Evolutionary conservation across 2,888 invertebrate species (phyloP).

Genomic region (Bellardia bayeri): DNA sequence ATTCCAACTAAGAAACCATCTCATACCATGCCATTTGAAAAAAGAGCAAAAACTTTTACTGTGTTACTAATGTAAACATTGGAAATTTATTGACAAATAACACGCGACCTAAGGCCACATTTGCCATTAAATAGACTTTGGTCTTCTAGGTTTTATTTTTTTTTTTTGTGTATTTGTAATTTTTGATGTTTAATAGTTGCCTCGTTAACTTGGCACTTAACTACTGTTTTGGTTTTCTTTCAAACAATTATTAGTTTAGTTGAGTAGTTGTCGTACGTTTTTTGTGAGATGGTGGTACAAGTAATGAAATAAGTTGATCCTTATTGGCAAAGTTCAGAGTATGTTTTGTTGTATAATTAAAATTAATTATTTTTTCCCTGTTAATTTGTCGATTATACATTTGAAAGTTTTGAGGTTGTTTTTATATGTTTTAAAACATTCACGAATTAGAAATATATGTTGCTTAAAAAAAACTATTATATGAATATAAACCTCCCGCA

Average conservation of each 20-base stretch:
- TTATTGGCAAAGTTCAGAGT: slow-evolving; percentile 66
- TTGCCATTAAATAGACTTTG: slow-evolving; percentile 68
- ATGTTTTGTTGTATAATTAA: slow-evolving; percentile 62
- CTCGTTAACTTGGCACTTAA: slow-evolving; percentile 72
- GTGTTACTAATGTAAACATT: slow-evolving; percentile 73
- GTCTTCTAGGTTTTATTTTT: slow-evolving; percentile 30
- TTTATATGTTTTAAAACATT: neutral
- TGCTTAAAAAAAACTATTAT: neutral
- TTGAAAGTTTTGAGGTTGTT: slow-evolving; percentile 13
- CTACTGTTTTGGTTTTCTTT: slow-evolving; percentile 68
- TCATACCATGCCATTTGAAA: slow-evolving; percentile 12
- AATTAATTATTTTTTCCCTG: slow-evolving; percentile 57
- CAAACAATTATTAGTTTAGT: slow-evolving; percentile 61
- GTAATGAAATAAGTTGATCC: slow-evolving; percentile 21
- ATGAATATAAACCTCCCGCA: neutral
- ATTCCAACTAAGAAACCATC: slow-evolving; percentile 8
- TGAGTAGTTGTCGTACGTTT: slow-evolving; percentile 36
- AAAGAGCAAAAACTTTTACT: slow-evolving; percentile 53
- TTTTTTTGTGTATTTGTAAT: slow-evolving; percentile 34
- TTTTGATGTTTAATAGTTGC: slow-evolving; percentile 61
- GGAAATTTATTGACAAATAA: slow-evolving; percentile 77
- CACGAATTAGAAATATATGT: neutral
- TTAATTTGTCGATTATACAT: slow-evolving; percentile 27
- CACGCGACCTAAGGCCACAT: slow-evolving; percentile 75
- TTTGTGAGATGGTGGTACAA: slow-evolving; percentile 31